phyloP scores from a whole-genome alignment of 2,797 vertebrate genomes.

The Ficedula albicollis region DNA sequence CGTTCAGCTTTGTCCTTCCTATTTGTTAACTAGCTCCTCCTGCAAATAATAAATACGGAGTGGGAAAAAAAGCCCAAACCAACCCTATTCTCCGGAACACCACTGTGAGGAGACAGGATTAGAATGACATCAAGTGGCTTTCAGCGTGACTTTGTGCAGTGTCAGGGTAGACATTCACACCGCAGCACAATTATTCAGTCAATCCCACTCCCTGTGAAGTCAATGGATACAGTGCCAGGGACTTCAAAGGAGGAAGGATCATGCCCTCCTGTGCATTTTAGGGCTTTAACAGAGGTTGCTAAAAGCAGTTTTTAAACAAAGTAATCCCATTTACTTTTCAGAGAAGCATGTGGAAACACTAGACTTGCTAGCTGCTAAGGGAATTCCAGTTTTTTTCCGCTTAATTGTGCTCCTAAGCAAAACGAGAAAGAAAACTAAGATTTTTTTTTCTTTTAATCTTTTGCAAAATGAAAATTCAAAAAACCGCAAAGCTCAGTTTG shows the following conservation, averaged over 20 bases:
- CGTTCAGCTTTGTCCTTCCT: not conserved
- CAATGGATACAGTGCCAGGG: constrained; percentile 51
- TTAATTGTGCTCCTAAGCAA: constrained; percentile 30
- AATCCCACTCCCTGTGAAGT: constrained; percentile 52
- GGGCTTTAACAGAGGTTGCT: constrained; percentile 37
- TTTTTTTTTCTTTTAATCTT: not conserved
- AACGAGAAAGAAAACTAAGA: not conserved
- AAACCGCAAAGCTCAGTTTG: not conserved
- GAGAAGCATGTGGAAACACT: constrained; percentile 36
- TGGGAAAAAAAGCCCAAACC: accelerated
- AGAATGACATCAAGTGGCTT: constrained; percentile 54
- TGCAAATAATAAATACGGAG: constrained; percentile 31
- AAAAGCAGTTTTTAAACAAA: constrained; percentile 62
- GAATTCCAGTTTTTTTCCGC: not conserved
- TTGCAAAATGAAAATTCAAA: not conserved
- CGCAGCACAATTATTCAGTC: constrained; percentile 47
- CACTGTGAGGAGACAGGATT: constrained; percentile 3
- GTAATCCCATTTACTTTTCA: constrained; percentile 63
- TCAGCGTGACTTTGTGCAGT: constrained; percentile 43
- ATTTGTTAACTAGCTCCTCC: constrained; percentile 35
- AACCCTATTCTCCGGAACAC: not conserved
- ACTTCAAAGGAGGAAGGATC: constrained; percentile 64
- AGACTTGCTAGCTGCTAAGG: constrained; percentile 24
- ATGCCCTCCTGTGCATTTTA: constrained; percentile 57
- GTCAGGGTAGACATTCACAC: constrained; percentile 43